phyloP scores from a whole-genome alignment of 64 coral and sea anemone genomes.

The Pachyseris speciosa region DNA sequence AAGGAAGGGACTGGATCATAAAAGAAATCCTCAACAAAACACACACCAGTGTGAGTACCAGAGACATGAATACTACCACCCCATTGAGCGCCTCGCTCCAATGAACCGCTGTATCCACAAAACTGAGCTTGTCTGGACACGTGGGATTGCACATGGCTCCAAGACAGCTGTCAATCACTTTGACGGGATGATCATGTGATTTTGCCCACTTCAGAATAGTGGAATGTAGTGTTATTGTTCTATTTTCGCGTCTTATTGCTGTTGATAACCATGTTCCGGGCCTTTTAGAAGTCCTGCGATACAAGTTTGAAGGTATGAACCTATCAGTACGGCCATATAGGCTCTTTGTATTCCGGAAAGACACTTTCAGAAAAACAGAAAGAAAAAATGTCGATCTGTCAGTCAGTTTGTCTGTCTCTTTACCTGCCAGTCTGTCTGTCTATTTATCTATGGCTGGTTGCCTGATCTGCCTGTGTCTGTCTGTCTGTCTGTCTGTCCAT shows the following conservation, averaged over 20 bases:
- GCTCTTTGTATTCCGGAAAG: no score
- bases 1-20: not conserved
- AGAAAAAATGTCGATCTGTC: no score
- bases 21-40: not conserved
- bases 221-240: not conserved
- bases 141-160: slow-evolving; percentile 35
- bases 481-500: no score
- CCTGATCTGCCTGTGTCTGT: no score
- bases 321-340: no score
- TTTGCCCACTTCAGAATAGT: slow-evolving; percentile 3
- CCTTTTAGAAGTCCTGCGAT: not conserved
- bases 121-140: not conserved
- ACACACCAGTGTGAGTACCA: not conserved
- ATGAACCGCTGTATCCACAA: slow-evolving; percentile 19
- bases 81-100: not conserved
- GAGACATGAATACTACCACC: not conserved
- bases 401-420: no score
- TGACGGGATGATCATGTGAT: not conserved
- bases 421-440: no score
- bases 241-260: not conserved
- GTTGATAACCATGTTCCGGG: slow-evolving; percentile 1
- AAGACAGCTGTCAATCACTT: slow-evolving; percentile 28
- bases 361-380: no score
- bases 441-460: no score
- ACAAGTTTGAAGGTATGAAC: not conserved